A percentile compares a stretch with the other conserved stretches of the same genome.
phyloP scores from a whole-genome alignment of 2,888 invertebrate species.

The Protonemura montana region DNA sequence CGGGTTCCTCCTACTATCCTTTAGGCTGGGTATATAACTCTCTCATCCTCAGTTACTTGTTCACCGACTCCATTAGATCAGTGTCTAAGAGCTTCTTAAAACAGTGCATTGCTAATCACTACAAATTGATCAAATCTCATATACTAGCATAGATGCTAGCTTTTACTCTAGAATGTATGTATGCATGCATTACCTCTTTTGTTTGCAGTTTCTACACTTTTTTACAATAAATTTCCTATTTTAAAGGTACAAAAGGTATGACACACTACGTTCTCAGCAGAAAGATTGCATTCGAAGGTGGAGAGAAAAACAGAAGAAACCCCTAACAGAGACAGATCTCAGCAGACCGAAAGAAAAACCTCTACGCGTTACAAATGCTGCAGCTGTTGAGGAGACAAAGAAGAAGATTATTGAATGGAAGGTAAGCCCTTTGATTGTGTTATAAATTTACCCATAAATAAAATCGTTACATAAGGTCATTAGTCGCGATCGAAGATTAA shows the following conservation, averaged over 20 bases:
- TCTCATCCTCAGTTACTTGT: no score
- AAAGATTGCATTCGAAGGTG: slow-evolving; percentile 59
- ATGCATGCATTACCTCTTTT: no score
- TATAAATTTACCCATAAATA: background rate
- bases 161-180: no score
- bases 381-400: slow-evolving; percentile 39
- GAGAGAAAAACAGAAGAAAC: slow-evolving; percentile 55
- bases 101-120: no score
- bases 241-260: slow-evolving; percentile 59
- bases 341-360: slow-evolving; percentile 28
- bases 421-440: slow-evolving; percentile 28
- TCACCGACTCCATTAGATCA: no score
- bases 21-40: no score
- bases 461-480: no score
- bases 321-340: background rate
- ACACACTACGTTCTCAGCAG: slow-evolving; percentile 59
- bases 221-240: background rate
- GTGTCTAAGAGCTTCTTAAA: no score
- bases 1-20: no score
- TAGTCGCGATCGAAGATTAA: no score
- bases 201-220: background rate
- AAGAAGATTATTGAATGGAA: slow-evolving; percentile 50
- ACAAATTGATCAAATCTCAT: no score
- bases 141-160: no score
- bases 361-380: background rate